These are phyloP conservation scores for Oxyura jamaicensis DNA, from an alignment of 2,113 vertebrate genomes.

Conservation along the genomic window DNA sequence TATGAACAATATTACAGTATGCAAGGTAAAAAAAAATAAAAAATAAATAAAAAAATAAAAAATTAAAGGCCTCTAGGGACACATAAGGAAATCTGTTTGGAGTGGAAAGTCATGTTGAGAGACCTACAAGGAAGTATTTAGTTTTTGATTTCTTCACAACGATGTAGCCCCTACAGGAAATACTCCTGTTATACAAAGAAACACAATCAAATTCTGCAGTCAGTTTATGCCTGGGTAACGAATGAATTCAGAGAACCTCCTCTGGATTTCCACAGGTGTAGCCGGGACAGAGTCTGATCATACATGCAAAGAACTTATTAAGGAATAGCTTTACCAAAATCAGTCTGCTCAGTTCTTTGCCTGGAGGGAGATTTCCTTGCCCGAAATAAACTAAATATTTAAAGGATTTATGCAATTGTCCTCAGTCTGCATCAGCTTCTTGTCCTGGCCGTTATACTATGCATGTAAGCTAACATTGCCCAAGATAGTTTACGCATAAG, in stretches of 20 bases:
- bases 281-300: background rate
- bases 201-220: background rate
- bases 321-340: background rate
- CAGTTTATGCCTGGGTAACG: background rate
- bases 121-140: slow-evolving; percentile 16
- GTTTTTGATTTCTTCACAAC: slow-evolving; percentile 2
- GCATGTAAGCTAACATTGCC: rapidly evolving
- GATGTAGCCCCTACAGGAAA: background rate
- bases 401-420: background rate
- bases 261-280: background rate
- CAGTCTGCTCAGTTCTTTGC: background rate
- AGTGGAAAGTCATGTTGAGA: slow-evolving; percentile 7
- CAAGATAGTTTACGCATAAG: background rate
- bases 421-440: background rate
- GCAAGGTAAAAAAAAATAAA: background rate
- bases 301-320: background rate
- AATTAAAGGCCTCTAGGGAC: background rate
- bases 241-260: background rate
- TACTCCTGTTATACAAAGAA: slow-evolving; percentile 6
- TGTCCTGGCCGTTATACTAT: background rate
- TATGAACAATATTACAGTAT: background rate
- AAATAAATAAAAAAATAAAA: background rate
- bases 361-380: background rate
- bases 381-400: background rate
- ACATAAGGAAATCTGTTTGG: background rate